phyloP scores from a whole-genome alignment of 1,140 invertebrate genomes.

The Sminthurinus signatus region DNA sequence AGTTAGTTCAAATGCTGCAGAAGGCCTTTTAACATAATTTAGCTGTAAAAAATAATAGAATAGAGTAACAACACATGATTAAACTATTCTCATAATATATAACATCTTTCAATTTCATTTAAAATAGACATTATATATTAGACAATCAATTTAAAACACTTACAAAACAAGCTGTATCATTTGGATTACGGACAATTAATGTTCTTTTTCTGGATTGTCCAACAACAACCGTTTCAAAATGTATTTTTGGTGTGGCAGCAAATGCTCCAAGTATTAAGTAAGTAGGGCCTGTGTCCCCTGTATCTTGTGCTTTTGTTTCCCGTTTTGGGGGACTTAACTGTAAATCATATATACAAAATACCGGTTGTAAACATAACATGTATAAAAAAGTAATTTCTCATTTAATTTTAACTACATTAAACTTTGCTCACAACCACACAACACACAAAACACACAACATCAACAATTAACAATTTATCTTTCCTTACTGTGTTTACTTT shows the following conservation, averaged over 20 bases:
- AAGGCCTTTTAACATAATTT: constrained; percentile 2
- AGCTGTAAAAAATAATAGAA: constrained; percentile 18
- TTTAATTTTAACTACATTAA: no score
- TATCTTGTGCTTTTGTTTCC: neutral
- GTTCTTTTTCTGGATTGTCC: constrained; percentile 7
- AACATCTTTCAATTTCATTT: no score
- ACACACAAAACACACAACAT: no score
- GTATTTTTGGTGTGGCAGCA: constrained; percentile 5
- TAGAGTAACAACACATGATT: neutral
- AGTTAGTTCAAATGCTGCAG: neutral
- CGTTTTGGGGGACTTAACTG: constrained; percentile 17
- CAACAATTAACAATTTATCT: no score
- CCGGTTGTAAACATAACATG: no score
- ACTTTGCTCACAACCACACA: no score
- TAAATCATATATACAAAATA: no score
- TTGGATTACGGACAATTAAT: constrained; percentile 15
- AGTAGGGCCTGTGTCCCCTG: neutral
- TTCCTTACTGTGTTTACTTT: no score
- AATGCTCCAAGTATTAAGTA: constrained; percentile 17
- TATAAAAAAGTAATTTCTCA: no score
- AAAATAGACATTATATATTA: neutral
- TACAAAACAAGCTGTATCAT: constrained; percentile 4
- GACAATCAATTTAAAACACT: neutral
- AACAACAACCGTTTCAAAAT: constrained; percentile 12
- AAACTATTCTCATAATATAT: constrained; percentile 2